Base-by-base conservation (phyloP, 2,797 vertebrate species). In the Austrolebias charrua region DNA sequence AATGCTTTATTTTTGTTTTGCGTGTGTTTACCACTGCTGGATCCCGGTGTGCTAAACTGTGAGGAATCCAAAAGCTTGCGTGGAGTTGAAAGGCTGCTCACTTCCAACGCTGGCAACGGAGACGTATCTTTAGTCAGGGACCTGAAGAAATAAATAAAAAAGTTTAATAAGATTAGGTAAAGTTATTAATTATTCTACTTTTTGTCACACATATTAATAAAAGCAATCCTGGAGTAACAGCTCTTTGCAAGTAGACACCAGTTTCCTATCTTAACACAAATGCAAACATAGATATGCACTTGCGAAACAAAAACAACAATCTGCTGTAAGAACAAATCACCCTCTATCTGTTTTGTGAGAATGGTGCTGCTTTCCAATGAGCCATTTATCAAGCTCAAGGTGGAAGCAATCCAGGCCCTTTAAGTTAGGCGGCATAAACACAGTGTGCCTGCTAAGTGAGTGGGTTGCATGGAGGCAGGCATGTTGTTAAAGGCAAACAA, bases 51-150 rank as follows among this genome's bases (percentile, higher is more conserved):
- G 63, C 91, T 85, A 83, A 94, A 98, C 77, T 98, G 96, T 45
- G 95, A 92, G 1, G 92, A 78, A 65, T 99, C 96, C 1, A 95
- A 80, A 76, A 96, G 94, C 80, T 97, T 99, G 43, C 96, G 93
- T 49, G 96, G 95, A 1, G 96, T 96, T n/a, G 96, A 95, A 75
- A 98, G 84, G 73, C 92, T 93, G 50, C 95, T 91, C 45, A 95
- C 92, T 16, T 99, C 97, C 75, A 97, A 87, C 68, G 89, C 79
- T 48, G 94, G 91, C 55, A 92, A 83, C 0, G 94, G 88, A 74
- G 95, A 93, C 0, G 84, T 31, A 7, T 98, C 97, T 87, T 98
- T 99, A 73, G 75, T 76, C 16, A 90, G 70, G 0, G 93, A 93
- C 43, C 96, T 98, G 76, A 44, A 44, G 53, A 19, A 44, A 11